Evolutionary conservation across 2,797 vertebrate species (phyloP).

Genomic region (Enteromius anoplus): DNA sequence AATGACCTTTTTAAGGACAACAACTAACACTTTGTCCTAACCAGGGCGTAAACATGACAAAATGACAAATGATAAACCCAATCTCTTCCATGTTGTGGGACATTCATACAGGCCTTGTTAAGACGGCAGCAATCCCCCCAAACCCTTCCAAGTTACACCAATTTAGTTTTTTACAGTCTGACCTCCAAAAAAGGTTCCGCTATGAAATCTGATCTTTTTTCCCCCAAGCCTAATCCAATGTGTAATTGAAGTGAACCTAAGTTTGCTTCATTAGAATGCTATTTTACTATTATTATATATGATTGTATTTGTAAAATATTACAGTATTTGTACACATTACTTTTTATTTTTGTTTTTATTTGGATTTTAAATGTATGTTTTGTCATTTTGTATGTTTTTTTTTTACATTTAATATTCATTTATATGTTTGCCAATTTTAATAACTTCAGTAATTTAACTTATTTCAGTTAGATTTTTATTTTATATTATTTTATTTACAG

Average conservation of each 20-base stretch:
- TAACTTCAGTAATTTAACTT: too few relatives aligned
- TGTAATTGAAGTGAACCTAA: background rate
- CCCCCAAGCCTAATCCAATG: background rate
- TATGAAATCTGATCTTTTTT: background rate
- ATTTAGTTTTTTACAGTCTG: background rate
- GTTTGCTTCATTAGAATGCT: background rate
- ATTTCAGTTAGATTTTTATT: too few relatives aligned
- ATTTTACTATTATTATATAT: background rate
- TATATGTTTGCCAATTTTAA: background rate
- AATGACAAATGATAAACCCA: slow-evolving; percentile 1
- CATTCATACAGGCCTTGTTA: background rate
- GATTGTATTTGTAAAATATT: background rate
- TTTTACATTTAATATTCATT: background rate
- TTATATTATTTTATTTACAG: too few relatives aligned
- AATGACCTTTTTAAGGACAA: slow-evolving; percentile 31
- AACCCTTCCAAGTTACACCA: slow-evolving; percentile 2
- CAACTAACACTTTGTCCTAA: slow-evolving; percentile 5
- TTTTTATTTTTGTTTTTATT: background rate
- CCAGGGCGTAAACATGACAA: background rate
- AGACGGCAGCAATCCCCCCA: background rate
- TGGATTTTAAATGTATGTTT: background rate
- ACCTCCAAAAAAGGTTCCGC: background rate
- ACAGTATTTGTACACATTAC: background rate
- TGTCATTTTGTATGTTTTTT: background rate
- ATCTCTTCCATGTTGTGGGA: background rate